Percentiles rank a stretch among this genome's conserved stretches.
Conservation (phyloP, 1,140 invertebrate species). For the Zaprionus taronus region DNA sequence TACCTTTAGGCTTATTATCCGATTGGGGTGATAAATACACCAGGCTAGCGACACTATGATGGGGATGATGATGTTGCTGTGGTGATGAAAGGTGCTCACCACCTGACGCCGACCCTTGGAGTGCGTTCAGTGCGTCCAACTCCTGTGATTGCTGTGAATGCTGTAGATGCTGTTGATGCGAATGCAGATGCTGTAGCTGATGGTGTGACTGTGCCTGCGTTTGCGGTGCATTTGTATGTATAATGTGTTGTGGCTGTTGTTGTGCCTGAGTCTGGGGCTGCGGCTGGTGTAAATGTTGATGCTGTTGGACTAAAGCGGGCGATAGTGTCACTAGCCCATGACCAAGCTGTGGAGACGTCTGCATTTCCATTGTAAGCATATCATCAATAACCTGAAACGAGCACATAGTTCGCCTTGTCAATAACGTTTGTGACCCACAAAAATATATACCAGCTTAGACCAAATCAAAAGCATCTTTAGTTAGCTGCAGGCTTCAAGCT, state of each 20-base stretch:
- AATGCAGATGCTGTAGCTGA: background rate
- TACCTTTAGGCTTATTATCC: slow-evolving; percentile 75
- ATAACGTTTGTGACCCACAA: background rate
- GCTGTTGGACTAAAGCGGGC: slow-evolving; percentile 57
- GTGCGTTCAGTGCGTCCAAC: slow-evolving; percentile 51
- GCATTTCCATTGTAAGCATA: slow-evolving; percentile 82
- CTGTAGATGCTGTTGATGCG: slow-evolving; percentile 18
- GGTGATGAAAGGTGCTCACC: slow-evolving; percentile 11
- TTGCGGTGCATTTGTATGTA: slow-evolving; percentile 11
- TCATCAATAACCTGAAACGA: slow-evolving; percentile 56
- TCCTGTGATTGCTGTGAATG: slow-evolving; percentile 51
- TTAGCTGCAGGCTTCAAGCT: background rate
- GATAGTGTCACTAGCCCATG: slow-evolving; percentile 67
- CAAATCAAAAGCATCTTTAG: background rate
- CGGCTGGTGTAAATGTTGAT: slow-evolving; percentile 54
- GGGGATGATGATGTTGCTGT: slow-evolving; percentile 55
- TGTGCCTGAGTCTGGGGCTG: slow-evolving; percentile 33
- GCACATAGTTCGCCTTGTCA: slow-evolving; percentile 17
- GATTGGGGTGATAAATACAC: slow-evolving; percentile 50
- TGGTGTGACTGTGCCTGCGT: slow-evolving; percentile 33
- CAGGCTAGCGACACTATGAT: slow-evolving; percentile 45
- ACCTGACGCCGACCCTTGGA: slow-evolving; percentile 32
- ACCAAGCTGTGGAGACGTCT: slow-evolving; percentile 69
- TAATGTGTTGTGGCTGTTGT: slow-evolving; percentile 11
- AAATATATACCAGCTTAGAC: background rate